phyloP scores from a whole-genome alignment of 2,113 vertebrate species.

The Herpailurus yagouaroundi region DNA sequence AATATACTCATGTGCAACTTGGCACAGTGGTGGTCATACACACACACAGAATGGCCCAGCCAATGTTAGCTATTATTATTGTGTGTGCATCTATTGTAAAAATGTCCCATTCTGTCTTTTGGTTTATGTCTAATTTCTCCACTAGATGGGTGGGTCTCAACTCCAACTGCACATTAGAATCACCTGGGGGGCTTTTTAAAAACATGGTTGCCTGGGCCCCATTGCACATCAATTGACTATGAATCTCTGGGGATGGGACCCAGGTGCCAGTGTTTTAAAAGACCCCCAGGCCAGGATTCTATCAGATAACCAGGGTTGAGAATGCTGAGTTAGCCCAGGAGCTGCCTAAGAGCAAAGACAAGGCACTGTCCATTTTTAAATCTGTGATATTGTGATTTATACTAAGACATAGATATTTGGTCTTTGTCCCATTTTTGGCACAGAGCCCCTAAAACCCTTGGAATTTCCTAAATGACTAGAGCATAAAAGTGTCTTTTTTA shows the following conservation, averaged over 20 bases:
- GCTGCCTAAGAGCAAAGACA: not conserved
- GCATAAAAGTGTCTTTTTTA: not conserved
- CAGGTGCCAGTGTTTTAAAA: not conserved
- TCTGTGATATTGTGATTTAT: not conserved
- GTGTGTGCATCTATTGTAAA: not conserved
- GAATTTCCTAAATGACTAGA: not conserved
- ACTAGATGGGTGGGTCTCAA: not conserved
- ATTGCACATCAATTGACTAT: not conserved
- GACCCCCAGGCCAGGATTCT: not conserved
- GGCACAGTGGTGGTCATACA: not conserved
- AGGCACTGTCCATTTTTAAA: not conserved
- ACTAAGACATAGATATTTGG: not conserved
- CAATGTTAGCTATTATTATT: not conserved
- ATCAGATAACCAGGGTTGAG: not conserved
- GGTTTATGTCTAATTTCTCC: constrained; percentile 29
- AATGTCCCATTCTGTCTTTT: constrained; percentile 28
- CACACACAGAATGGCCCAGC: not conserved
- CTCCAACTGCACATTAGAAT: not conserved
- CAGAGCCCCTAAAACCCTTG: not conserved
- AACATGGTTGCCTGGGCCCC: not conserved
- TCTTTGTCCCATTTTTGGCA: not conserved
- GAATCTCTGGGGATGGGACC: not conserved
- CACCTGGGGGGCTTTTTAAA: not conserved
- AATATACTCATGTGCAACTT: not conserved
- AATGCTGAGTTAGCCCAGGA: not conserved